Base-by-base conservation (phyloP, 2,113 vertebrate genomes). In the Stegastes partitus region DNA sequence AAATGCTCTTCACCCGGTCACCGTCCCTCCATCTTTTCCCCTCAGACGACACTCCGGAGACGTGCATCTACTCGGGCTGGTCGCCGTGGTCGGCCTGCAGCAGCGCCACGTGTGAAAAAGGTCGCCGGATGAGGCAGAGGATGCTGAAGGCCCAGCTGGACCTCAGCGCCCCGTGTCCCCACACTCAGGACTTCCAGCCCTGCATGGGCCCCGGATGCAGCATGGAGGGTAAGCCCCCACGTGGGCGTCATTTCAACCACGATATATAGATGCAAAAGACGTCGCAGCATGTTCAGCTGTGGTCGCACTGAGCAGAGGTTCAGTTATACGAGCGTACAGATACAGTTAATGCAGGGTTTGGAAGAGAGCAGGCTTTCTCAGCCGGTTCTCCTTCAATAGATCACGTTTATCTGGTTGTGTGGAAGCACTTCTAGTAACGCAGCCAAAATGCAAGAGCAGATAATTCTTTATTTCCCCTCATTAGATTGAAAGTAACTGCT, bases 111-210 rank as follows among this genome's bases (percentile, higher is more conserved):
- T 99, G 98, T 74, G 97, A 98, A 9, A 99, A 98, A 85, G 98
- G 98, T 62, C 96, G 96, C 56, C 91, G 97, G 80, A 99, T 99
- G 97, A 95, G 98, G 66, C 98, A 99, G 83, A 95, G 97, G 78
- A 99, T 99, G 98, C 95, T 98, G 56, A 99, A 99, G 92, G 97
- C 97, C 1, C 97, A 98, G 92, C 91, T 98, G 75, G 97, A 99
- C 79, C 96, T 96, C 84, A 96, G 94, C 0, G 95, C 98, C 44
- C 94, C 96, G 26, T 99, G 98, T 73, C 97, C 97, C 1, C 97
- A 98, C 59, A 99, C 98, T 0, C 98, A 99, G 65, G 97, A 99
- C 83, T 99, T 99, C 83, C 95, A 98, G 92, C 96, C 97, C 23
- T 99, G 98, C 91, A 99, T 98, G 97, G 97, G 95, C 1, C 97